Evolutionary conservation across 2,113 vertebrate genomes (phyloP).

Genomic region (Boulengeromyrus knoepffleri): DNA sequence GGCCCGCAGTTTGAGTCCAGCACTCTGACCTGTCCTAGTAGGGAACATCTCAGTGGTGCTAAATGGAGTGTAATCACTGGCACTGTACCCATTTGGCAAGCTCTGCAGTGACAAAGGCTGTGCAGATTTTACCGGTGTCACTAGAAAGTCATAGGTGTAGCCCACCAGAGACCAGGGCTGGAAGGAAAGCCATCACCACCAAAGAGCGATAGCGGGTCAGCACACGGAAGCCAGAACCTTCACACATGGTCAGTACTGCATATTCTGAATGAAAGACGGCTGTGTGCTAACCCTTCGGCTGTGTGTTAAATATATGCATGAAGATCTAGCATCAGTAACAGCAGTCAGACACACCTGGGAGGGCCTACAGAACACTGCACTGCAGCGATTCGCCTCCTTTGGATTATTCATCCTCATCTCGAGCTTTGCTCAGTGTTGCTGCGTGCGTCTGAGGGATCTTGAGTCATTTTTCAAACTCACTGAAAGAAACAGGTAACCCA

Average conservation of each 20-base stretch:
- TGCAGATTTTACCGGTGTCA: not conserved
- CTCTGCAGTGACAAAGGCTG: not conserved
- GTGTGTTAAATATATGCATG: not conserved
- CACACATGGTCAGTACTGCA: not conserved
- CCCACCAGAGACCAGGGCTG: not conserved
- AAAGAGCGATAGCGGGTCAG: not conserved
- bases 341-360: not conserved
- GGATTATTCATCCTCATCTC: not conserved
- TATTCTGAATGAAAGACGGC: not conserved
- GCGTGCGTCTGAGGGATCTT: not conserved
- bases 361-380: not conserved
- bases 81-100: not conserved
- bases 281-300: not conserved
- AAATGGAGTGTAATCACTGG: slow-evolving; percentile 8
- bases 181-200: not conserved
- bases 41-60: not conserved
- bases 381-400: not conserved
- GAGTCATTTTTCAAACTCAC: not conserved
- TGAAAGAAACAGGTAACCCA: not conserved
- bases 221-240: not conserved
- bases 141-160: not conserved
- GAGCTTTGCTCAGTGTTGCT: not conserved
- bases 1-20: not conserved
- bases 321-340: not conserved
- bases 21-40: not conserved